Evolutionary conservation across 2,797 vertebrate genomes (phyloP), one percentile per base, ranked within the genome.

Genomic region (Prionace glauca): DNA sequence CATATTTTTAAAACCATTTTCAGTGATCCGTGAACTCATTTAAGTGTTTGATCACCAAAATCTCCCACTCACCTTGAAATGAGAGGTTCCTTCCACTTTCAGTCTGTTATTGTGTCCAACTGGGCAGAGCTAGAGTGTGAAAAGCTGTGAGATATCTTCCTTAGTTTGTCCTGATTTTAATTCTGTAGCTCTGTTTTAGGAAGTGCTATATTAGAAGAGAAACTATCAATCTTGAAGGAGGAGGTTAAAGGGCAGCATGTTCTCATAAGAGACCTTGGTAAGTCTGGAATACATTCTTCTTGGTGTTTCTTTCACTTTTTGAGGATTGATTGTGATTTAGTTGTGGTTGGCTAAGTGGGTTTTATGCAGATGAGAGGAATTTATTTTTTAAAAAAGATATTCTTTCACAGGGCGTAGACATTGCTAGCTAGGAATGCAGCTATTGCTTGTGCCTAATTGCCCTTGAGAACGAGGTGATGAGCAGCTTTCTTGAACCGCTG

Each of bases 251-350:
- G 20, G 0, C 98, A 98, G 95, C 97, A 97, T 96, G 96, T 97
- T 65, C 96, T 96, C 45, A 96, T 98, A 71, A 97, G 97, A 96
- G 97, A 97, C 12, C 95, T 98, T 87, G 98, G 99, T 99, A 97
- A 98, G 98, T 77, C 67, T 77, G 24, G 24, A 77, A 72, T 56
- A 50, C 29, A 69, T 62, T 29, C 4, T 74, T 95, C 8, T 12
- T 60, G 26, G 36, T 20, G 11, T n/a, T 90, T 94, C 65, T 32
- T 56, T 32, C 36, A 65, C 11, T 41, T 94, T 77, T 77, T 95
- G 45, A 9, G 14, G 45, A 94, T 65, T 72, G 65, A 71, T 24
- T 69, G 5, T 67, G 36, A 41, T 71, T 93, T 93, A 26, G 22
- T 72, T 94, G 67, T 67, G 24, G 86, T 56, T 77, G 24, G 41